phyloP scores from a whole-genome alignment of 2,888 invertebrate genomes.

The Ctena decussata region DNA sequence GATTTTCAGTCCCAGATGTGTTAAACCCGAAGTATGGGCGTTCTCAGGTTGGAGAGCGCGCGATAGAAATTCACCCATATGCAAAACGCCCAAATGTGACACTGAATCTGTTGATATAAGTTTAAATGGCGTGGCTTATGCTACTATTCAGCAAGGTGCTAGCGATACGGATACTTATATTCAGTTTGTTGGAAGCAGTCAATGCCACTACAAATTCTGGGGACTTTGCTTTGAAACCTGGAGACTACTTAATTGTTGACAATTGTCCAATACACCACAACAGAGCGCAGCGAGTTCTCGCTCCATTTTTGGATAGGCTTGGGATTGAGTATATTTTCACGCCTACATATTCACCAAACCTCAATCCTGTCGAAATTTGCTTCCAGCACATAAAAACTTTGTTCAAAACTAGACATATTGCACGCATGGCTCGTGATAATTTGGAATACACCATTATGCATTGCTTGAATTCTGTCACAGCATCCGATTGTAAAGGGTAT shows the following conservation, averaged over 20 bases:
- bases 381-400: conserved; percentile 18
- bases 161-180: background rate
- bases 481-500: background rate
- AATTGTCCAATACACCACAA: background rate
- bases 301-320: background rate
- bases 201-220: background rate
- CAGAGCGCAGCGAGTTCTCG: background rate
- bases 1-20: background rate
- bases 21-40: background rate
- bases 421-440: conserved; percentile 1
- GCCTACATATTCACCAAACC: background rate
- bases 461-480: background rate
- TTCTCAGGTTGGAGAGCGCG: background rate
- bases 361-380: conserved; percentile 13
- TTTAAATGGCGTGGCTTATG: background rate
- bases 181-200: background rate
- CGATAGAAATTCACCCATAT: background rate
- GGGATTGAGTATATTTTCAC: background rate
- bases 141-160: background rate
- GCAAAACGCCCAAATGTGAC: background rate
- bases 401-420: no score
- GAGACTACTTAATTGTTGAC: background rate
- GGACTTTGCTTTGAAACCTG: background rate
- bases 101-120: background rate
- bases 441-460: conserved; percentile 1